phyloP scores from a whole-genome alignment of 1,140 invertebrate genomes.

The Drosophila arizonae region DNA sequence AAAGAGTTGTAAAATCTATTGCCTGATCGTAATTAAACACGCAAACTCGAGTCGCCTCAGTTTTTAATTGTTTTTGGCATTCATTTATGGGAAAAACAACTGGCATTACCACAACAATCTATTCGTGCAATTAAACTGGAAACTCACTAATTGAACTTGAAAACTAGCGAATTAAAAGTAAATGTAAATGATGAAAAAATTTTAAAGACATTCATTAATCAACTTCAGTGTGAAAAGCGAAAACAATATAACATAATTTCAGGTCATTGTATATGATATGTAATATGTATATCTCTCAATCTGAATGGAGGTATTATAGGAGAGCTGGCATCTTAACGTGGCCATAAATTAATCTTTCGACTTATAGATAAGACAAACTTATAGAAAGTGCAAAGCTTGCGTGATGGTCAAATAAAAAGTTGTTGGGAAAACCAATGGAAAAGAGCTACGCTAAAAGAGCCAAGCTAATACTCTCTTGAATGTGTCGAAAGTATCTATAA shows the following conservation, averaged over 20 bases:
- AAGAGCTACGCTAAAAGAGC: background rate
- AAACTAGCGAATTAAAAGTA: slow-evolving; percentile 46
- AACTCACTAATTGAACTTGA: slow-evolving; percentile 53
- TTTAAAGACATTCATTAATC: slow-evolving; percentile 33
- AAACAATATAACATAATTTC: slow-evolving; percentile 33
- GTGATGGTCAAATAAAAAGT: slow-evolving; percentile 16
- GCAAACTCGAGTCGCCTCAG: slow-evolving; percentile 44
- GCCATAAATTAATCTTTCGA: slow-evolving; percentile 27
- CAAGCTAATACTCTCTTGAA: background rate
- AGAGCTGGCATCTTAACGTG: slow-evolving; percentile 20
- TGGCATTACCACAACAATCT: slow-evolving; percentile 38
- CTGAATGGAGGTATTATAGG: background rate
- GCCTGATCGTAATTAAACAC: slow-evolving; percentile 38
- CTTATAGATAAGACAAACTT: slow-evolving; percentile 22
- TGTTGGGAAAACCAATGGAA: slow-evolving; percentile 7
- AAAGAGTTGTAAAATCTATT: slow-evolving; percentile 11
- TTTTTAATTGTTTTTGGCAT: slow-evolving; percentile 34
- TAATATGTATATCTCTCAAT: background rate
- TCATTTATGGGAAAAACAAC: slow-evolving; percentile 24
- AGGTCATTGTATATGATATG: slow-evolving; percentile 40
- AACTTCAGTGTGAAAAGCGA: slow-evolving; percentile 14
- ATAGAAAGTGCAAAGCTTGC: slow-evolving; percentile 37
- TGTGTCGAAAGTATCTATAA: background rate
- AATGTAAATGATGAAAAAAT: slow-evolving; percentile 58
- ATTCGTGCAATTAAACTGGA: slow-evolving; percentile 44